phyloP scores from a whole-genome alignment of 2,888 invertebrate genomes.

The Mamestra brassicae region DNA sequence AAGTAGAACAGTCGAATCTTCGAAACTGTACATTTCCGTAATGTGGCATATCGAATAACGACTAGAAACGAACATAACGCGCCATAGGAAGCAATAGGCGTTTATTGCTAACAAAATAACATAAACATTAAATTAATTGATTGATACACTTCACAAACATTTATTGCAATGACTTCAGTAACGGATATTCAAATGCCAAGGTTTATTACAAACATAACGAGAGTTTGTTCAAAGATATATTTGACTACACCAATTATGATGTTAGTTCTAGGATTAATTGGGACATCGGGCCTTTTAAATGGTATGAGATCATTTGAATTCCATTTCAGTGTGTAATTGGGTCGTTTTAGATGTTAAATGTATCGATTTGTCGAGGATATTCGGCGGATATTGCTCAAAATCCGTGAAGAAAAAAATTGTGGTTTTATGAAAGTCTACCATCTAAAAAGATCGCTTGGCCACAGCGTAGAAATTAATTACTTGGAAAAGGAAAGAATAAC shows the following conservation, averaged over 20 bases:
- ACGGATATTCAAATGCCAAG: constrained; percentile 82
- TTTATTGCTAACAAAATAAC: constrained; percentile 47
- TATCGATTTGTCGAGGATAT: constrained; percentile 23
- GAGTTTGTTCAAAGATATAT: constrained; percentile 60
- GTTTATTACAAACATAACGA: constrained; percentile 72
- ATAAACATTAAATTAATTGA: constrained; percentile 64
- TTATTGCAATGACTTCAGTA: constrained; percentile 72
- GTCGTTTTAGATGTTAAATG: constrained; percentile 15
- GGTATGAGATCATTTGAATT: constrained; percentile 41
- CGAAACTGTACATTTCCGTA: background rate
- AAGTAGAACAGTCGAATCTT: constrained; percentile 7
- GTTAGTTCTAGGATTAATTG: constrained; percentile 39
- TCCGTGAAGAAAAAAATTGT: too few species aligned
- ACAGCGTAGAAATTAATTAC: too few species aligned
- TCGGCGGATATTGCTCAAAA: constrained; percentile 3
- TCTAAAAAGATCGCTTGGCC: too few species aligned
- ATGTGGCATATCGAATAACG: constrained; percentile 18
- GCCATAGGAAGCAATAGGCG: constrained; percentile 34
- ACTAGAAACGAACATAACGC: constrained; percentile 27
- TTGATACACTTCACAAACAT: constrained; percentile 74
- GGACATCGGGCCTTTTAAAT: constrained; percentile 26
- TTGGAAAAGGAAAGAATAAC: too few species aligned
- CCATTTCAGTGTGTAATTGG: constrained; percentile 19
- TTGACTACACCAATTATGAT: constrained; percentile 47
- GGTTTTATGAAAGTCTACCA: too few species aligned